Conservation (phyloP, 2,888 invertebrate genomes). For the Lottia gigantea region DNA sequence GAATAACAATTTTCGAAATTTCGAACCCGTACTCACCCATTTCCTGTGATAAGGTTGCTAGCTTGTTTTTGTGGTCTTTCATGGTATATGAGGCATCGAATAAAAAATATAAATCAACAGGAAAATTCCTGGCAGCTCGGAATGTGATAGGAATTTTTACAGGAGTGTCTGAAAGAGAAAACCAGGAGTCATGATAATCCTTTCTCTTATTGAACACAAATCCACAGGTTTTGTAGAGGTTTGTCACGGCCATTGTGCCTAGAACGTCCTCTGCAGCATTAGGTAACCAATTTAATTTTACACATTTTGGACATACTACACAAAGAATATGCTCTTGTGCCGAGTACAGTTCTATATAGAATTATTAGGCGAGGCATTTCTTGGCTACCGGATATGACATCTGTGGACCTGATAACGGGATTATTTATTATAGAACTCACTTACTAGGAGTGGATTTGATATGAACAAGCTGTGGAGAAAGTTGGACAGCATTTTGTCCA, state of each 20-base stretch:
- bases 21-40: slow-evolving; percentile 54
- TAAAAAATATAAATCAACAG: slow-evolving; percentile 97
- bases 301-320: neutral
- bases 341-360: too few relatives aligned
- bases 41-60: slow-evolving; percentile 75
- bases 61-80: slow-evolving; percentile 94
- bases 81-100: slow-evolving; percentile 99
- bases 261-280: neutral
- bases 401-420: too few relatives aligned
- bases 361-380: too few relatives aligned
- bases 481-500: slow-evolving; percentile 23
- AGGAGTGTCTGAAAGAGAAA: slow-evolving; percentile 58
- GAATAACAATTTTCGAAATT: too few relatives aligned
- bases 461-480: slow-evolving; percentile 58
- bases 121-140: slow-evolving; percentile 86
- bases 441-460: slow-evolving; percentile 64
- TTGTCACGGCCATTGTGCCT: too few relatives aligned
- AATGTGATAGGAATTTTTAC: slow-evolving; percentile 65
- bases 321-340: too few relatives aligned
- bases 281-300: too few relatives aligned
- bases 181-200: too few relatives aligned
- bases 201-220: too few relatives aligned
- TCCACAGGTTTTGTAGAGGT: too few relatives aligned
- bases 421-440: neutral
- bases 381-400: too few relatives aligned